phyloP scores from a whole-genome alignment of 2,797 vertebrate genomes.

The Urophycis tenuis region DNA sequence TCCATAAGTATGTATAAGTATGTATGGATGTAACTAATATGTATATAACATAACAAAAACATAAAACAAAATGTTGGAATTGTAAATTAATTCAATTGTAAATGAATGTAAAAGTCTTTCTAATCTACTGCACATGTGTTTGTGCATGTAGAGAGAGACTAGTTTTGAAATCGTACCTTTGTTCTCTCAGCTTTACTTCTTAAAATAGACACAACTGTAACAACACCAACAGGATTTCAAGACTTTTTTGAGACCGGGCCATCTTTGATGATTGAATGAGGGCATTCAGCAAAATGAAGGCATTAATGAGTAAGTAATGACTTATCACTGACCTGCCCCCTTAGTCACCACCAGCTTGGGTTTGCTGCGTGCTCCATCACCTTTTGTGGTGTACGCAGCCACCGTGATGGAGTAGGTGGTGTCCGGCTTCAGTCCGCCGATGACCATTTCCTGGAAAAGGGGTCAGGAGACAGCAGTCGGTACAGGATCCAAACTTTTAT shows the following conservation, averaged over 20 bases:
- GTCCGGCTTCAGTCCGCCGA: conserved; percentile 89
- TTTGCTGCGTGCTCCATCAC: conserved; percentile 95
- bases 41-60: too few relatives aligned
- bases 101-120: too few relatives aligned
- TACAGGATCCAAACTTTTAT: conserved; percentile 41
- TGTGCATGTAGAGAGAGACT: not conserved
- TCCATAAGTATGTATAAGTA: too few relatives aligned
- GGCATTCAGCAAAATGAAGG: not conserved
- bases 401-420: conserved; percentile 95
- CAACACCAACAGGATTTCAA: not conserved
- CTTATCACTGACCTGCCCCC: conserved; percentile 80
- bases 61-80: not conserved
- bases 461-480: conserved; percentile 31
- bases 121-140: not conserved
- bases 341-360: conserved; percentile 90
- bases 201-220: not conserved
- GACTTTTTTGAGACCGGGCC: not conserved
- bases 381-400: conserved; percentile 98
- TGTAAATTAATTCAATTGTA: not conserved
- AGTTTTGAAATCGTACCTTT: not conserved
- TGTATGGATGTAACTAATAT: too few relatives aligned
- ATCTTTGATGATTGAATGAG: not conserved
- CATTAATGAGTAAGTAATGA: not conserved
- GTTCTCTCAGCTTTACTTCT: not conserved
- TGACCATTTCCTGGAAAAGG: conserved; percentile 85